Conservation (phyloP, 2,113 vertebrate genomes). For the Thalassarche chlororhynchos region DNA sequence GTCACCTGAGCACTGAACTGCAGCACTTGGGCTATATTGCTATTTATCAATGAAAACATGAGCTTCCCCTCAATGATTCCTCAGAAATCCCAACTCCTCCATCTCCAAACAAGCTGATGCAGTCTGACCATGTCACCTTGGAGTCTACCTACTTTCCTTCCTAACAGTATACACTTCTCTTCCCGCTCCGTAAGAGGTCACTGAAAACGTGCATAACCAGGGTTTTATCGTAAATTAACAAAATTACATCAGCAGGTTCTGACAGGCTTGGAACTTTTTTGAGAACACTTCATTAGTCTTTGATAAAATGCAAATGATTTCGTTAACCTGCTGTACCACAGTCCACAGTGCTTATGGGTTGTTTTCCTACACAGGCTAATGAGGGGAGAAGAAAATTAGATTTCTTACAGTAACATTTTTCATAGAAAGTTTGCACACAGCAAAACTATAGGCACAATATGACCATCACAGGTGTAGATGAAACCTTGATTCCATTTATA, state of each 20-base stretch:
- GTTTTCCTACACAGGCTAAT: not conserved
- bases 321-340: not conserved
- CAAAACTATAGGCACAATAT: not conserved
- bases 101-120: not conserved
- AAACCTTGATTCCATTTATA: not conserved
- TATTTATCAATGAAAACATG: not conserved
- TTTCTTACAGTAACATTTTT: not conserved
- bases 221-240: not conserved
- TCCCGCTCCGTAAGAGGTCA: not conserved
- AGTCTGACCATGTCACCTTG: not conserved
- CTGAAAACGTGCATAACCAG: not conserved
- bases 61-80: not conserved
- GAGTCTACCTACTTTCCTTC: not conserved
- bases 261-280: not conserved
- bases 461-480: not conserved
- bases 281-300: not conserved
- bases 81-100: not conserved
- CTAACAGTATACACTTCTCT: not conserved
- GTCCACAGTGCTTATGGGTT: not conserved
- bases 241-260: not conserved
- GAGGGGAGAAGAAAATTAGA: not conserved
- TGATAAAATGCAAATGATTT: not conserved
- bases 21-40: not conserved
- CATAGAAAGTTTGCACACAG: not conserved
- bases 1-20: not conserved